phyloP scores from a whole-genome alignment of 2,113 vertebrate genomes.

The Rana temporaria region DNA sequence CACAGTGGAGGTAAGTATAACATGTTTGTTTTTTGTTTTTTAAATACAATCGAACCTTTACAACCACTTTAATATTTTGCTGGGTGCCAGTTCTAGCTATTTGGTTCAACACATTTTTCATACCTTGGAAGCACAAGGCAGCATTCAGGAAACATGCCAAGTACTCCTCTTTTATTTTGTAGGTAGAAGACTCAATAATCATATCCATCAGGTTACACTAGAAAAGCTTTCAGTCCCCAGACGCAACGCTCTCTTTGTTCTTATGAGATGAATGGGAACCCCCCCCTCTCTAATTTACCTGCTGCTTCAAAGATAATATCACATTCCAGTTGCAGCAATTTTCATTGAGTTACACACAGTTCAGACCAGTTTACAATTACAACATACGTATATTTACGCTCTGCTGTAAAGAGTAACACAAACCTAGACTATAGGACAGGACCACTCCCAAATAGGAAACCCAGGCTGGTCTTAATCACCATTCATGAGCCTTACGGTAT shows the following conservation, averaged over 20 bases:
- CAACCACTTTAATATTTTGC: too few species aligned
- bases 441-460: conserved; percentile 19
- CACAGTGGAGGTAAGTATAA: too few species aligned
- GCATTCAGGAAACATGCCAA: too few species aligned
- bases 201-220: conserved; percentile 13
- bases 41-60: too few species aligned
- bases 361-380: conserved; percentile 28
- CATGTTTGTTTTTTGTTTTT: too few species aligned
- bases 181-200: conserved; percentile 8
- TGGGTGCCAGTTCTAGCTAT: too few species aligned
- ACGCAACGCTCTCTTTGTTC: conserved; percentile 49
- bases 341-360: conserved; percentile 11
- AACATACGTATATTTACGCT: conserved; percentile 7
- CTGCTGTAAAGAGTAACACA: conserved; percentile 6
- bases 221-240: conserved; percentile 11
- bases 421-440: background rate
- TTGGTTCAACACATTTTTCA: too few species aligned
- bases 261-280: conserved; percentile 44
- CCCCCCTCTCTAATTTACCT: conserved; percentile 49
- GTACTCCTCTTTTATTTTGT: too few species aligned
- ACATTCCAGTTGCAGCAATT: conserved; percentile 37
- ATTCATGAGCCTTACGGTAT: conserved; percentile 10
- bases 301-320: conserved; percentile 48
- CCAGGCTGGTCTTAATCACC: conserved; percentile 9
- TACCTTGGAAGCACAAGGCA: too few species aligned